A percentile compares a stretch with the other conserved stretches of the same genome.
phyloP scores from a whole-genome alignment of 1,140 invertebrate genomes.

The Drosophila orena region DNA sequence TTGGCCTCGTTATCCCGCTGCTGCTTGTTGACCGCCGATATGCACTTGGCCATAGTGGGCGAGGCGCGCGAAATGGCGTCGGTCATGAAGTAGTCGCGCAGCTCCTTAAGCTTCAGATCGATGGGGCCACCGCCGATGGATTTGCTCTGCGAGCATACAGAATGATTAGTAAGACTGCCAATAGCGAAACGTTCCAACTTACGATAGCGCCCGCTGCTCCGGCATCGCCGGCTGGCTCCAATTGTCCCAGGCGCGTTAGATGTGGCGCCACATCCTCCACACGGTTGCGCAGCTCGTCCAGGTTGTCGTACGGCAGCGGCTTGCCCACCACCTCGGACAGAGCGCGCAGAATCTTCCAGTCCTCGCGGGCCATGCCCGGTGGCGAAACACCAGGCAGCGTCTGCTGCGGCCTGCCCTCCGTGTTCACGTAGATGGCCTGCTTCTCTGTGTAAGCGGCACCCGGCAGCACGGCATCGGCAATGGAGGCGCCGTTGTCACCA shows the following conservation, averaged over 20 bases:
- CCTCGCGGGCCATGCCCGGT: constrained; percentile 96
- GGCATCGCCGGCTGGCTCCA: constrained; percentile 93
- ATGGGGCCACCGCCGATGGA: constrained; percentile 85
- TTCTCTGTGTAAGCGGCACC: constrained; percentile 99
- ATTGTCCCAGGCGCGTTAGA: constrained; percentile 92
- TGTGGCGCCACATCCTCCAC: constrained; percentile 95
- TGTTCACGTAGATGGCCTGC: constrained; percentile 98
- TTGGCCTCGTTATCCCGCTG: constrained; percentile 68
- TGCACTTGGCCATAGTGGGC: constrained; percentile 99
- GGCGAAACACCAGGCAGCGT: constrained; percentile 95
- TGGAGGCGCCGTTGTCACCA: constrained; percentile 96
- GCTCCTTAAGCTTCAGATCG: constrained; percentile 91
- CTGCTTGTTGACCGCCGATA: constrained; percentile 93
- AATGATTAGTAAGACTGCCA: background rate
- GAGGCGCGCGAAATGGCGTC: constrained; percentile 98
- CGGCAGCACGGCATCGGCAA: constrained; percentile 97
- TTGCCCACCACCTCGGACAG: constrained; percentile 90
- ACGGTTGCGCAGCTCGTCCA: constrained; percentile 93
- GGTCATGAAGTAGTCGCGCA: constrained; percentile 99
- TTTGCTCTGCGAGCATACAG: constrained; percentile 85
- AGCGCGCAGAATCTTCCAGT: constrained; percentile 98
- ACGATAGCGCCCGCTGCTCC: constrained; percentile 89
- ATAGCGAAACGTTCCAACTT: constrained; percentile 51
- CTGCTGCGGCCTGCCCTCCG: constrained; percentile 98
- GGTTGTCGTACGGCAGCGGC: constrained; percentile 95